phyloP scores from a whole-genome alignment of 64 coral and sea anemone genomes.

The Stylophora pistillata region DNA sequence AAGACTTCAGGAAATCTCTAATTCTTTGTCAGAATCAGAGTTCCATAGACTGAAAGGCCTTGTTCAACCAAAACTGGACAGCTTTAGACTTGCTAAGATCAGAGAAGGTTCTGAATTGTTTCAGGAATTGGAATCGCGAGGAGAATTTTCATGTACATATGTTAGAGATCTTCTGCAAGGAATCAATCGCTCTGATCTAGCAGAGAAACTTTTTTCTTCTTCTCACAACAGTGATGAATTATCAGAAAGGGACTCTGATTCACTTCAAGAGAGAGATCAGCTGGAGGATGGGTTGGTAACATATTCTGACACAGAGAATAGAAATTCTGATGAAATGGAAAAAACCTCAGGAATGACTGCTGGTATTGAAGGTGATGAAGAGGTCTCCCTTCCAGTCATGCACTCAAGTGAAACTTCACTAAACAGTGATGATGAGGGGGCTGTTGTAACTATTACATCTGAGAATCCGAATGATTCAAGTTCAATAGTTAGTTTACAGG shows the following conservation, averaged over 20 bases:
- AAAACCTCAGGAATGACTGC: too few species aligned
- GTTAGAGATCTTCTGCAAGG: not conserved
- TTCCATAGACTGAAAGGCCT: not conserved
- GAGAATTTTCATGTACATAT: not conserved
- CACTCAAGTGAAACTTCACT: too few species aligned
- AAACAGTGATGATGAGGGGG: too few species aligned
- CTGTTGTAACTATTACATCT: too few species aligned
- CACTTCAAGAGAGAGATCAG: too few species aligned
- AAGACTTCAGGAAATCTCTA: not conserved
- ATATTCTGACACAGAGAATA: too few species aligned
- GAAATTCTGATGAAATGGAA: too few species aligned
- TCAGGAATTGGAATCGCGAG: not conserved
- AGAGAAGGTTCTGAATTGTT: slow-evolving; percentile 9
- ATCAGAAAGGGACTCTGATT: not conserved
- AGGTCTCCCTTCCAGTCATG: too few species aligned
- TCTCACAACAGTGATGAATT: not conserved
- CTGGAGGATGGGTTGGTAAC: too few species aligned
- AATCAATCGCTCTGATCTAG: slow-evolving; percentile 10
- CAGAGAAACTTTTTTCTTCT: slow-evolving; percentile 10
- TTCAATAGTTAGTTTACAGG: not conserved
- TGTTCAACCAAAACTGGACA: not conserved
- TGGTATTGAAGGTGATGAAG: too few species aligned
- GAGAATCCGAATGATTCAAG: not conserved
- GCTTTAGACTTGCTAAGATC: not conserved
- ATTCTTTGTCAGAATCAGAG: slow-evolving; percentile 4